Evolutionary conservation across 1,140 invertebrate genomes (phyloP), one percentile per base, ranked within the genome.

Genomic region (Leptinotarsa lineolata): DNA sequence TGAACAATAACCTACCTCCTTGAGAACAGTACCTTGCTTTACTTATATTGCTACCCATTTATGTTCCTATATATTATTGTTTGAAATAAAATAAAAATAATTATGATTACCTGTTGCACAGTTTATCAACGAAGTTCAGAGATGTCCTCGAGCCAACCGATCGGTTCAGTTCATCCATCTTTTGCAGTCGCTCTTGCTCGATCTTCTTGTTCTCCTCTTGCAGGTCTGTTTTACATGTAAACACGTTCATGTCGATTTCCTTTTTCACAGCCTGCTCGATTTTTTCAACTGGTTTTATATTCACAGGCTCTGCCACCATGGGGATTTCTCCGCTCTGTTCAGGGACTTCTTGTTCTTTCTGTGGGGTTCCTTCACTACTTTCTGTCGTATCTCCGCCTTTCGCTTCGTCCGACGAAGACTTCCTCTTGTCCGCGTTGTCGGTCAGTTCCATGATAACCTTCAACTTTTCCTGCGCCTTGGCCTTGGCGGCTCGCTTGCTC

Each of bases 101-200:
- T 39, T 11, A 39, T 39, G 0, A 11, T 39, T 39, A 39, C 30
- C 30, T 39, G 20, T 76, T 74, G 24, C 79, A 81, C 15, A 82
- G 68, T 70, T 79, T 77, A 30, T 82, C 77, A 4, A 81, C 63
- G 61, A 81, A 82, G 63, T 82, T 77, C 22, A 80, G 70, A 5
- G 78, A 76, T 1, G 71, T 74, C 24, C 78, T 76, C 1, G 73
- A 68, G 45, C 74, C 78, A 13, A 80, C 76, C 4, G 72, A 74
- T 48, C 77, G 75, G 45, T 77, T 80, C 8, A 83, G 76, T 59
- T 83, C 81, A 16, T 80, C 72, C 81, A 83, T 83, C 59, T 75
- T 80, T 20, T 75, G 73, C 24, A 81, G 73, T 16, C 82, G 74
- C 30, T 82, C 80, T 61, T 82, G 74, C 66, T 82, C 79, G 44